These are phyloP conservation scores for Proterorhinus semilunaris DNA, from an alignment of 2,113 vertebrate genomes.

Conservation along the genomic window DNA sequence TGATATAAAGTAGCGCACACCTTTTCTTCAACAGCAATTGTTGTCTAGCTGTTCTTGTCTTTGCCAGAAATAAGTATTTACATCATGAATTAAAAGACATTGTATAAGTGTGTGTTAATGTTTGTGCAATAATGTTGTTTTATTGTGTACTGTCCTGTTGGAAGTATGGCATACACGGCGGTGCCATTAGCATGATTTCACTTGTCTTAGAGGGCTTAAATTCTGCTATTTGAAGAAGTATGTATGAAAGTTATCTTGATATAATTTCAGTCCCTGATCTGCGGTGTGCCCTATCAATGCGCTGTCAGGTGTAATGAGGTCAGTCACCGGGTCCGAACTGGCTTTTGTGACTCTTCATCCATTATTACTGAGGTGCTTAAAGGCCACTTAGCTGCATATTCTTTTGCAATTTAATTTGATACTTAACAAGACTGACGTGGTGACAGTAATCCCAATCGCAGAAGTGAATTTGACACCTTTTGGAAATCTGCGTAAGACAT, in stretches of 20 bases:
- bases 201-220: background rate
- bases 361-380: slow-evolving; percentile 67
- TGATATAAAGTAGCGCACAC: too few relatives aligned
- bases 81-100: too few relatives aligned
- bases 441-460: slow-evolving; percentile 5
- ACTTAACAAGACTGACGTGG: slow-evolving; percentile 17
- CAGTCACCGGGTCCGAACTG: slow-evolving; percentile 45
- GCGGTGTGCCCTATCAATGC: slow-evolving; percentile 42
- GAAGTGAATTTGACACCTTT: background rate
- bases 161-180: too few relatives aligned
- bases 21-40: too few relatives aligned
- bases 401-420: slow-evolving; percentile 33
- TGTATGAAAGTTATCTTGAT: slow-evolving; percentile 8
- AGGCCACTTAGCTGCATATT: slow-evolving; percentile 46
- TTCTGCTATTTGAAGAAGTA: background rate
- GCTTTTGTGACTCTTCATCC: slow-evolving; percentile 53
- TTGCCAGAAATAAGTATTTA: too few relatives aligned
- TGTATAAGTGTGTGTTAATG: too few relatives aligned
- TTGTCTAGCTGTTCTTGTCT: too few relatives aligned
- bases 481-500: background rate
- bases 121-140: too few relatives aligned
- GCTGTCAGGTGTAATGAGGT: slow-evolving; percentile 46
- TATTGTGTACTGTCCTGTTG: too few relatives aligned
- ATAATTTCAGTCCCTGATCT: slow-evolving; percentile 38
- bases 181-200: background rate